Base-by-base conservation (phyloP, 2,888 invertebrate species). In the Mythimna albipuncta region DNA sequence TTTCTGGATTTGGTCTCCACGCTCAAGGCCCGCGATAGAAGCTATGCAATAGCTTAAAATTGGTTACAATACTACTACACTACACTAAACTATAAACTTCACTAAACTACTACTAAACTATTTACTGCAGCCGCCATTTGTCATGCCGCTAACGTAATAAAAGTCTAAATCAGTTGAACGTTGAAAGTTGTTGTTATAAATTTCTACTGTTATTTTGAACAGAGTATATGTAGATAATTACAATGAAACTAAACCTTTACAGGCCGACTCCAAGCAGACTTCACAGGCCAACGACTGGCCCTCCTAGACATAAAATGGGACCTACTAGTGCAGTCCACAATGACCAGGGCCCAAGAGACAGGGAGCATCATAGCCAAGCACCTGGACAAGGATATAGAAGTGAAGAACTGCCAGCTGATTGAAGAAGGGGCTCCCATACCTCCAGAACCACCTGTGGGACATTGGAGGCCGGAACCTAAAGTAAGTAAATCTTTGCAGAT, bases 361-460 rank as follows among this genome's bases (percentile, higher is more conserved):
- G 98, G 98, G 0, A 95, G 97, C 16, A 97, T 99, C 50, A 99
- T 99, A 81, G 96, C 97, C 44, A 97, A 97, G 85, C 97, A 97
- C 87, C 95, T 99, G 62, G 97, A 97, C 94, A 93, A 94, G 64
- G 92, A 97, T 64, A 89, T 96, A 6, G 91, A 93, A 21, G 96
- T 97, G 0, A 96, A 97, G 71, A 96, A 97, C 84, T 98, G 98
- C 89, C 97, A 97, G 85, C 94, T 98, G 85, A 94, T 99, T 32
- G 97, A 98, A 73, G 99, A 99, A 94, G 99, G 99, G 0, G 98
- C 99, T 0, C 99, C 99, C 0, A 97, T 99, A 83, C 98, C 98
- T 0, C 99, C 99, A 0, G 99, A 99, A 89, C 99, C 99, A 0
- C 98, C 99, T 0, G 96, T 98, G 0, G 98, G 98, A 0, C 97